These are phyloP conservation scores for Hypselothyrea guttata DNA, from an alignment of 2,888 invertebrate genomes.

Conservation along the genomic window DNA sequence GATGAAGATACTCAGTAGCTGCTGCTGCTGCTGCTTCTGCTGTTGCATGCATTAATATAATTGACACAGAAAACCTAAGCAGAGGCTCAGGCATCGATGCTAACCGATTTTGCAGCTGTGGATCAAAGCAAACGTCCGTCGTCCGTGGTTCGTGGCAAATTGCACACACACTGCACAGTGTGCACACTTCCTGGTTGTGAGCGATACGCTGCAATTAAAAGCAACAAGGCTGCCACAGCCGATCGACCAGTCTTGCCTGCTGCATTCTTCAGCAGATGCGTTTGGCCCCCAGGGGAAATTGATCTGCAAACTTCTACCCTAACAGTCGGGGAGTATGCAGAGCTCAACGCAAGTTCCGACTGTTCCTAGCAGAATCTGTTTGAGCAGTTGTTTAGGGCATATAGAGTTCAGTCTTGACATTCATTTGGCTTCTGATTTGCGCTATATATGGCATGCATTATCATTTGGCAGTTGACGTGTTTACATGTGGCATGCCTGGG, in stretches of 20 bases:
- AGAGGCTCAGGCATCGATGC: constrained; percentile 64
- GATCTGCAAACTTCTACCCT: constrained; percentile 30
- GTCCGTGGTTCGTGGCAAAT: constrained; percentile 51
- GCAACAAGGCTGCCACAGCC: constrained; percentile 58
- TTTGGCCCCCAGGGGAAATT: background rate
- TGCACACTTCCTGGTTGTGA: constrained; percentile 70
- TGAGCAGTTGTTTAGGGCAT: no score
- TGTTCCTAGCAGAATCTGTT: no score
- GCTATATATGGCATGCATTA: no score
- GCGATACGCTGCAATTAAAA: constrained; percentile 68
- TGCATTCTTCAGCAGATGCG: constrained; percentile 43
- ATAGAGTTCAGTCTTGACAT: no score
- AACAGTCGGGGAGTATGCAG: no score
- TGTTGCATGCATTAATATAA: constrained; percentile 73
- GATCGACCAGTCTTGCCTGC: constrained; percentile 43
- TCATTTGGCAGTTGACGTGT: constrained; percentile 9
- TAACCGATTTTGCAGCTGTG: constrained; percentile 70
- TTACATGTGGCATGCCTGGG: constrained; percentile 26
- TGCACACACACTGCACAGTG: constrained; percentile 35
- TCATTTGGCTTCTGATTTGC: no score
- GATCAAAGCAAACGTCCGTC: constrained; percentile 58
- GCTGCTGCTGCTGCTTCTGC: constrained; percentile 44
- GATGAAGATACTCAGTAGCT: constrained; percentile 46
- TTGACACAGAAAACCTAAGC: constrained; percentile 73
- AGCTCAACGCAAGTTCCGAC: no score